Evolutionary conservation across 2,113 vertebrate species (phyloP), one percentile per base, ranked within the genome.

Genomic region (Hyla sarda): DNA sequence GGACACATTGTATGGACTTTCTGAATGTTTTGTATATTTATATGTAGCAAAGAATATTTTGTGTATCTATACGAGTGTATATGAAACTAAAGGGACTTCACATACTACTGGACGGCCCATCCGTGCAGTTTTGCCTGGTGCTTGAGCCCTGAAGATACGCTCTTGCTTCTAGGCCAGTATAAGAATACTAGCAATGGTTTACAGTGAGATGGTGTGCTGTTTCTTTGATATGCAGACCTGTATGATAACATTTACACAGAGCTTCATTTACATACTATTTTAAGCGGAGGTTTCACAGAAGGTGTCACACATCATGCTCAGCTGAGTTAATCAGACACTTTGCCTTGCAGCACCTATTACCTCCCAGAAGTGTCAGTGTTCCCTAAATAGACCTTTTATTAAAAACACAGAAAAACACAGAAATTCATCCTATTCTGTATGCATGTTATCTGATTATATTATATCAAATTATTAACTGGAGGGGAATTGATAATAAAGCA

Each of bases 191-290:
- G 21, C 50, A 58, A 5, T 56, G 17, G 48, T 37, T 79, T 37
- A 28, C 37, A 45, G 37, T 62, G 5, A 58, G 54, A 13, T 80
- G 37, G 8, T 21, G 21, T 81, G 78, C 32, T 21, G 28, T 81
- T 65, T 62, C 77, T 58, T 60, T 81, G 37, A 62, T 81, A 47
- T 81, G 56, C 78, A 62, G 56, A 48, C 78, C 78, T 13, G 78
- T 28, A 45, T 81, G 58, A 81, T 47, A 62, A 19, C 56, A 52
- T 50, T 82, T 82, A 69, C 62, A 82, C 80, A 82, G 41, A 23
- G 25, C 41, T 71, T 82, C 19, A 82, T 82, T 71, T 69, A 21
- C 81, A 82, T 69, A 71, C 62, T 69, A 71, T 82, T 69, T 82
- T 82, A 82, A 52, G 65, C 81, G 14, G 30, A 52, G 23, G 41